Evolutionary conservation across 1,140 invertebrate genomes (phyloP), one percentile per base, ranked within the genome.

Genomic region (Apis laboriosa): DNA sequence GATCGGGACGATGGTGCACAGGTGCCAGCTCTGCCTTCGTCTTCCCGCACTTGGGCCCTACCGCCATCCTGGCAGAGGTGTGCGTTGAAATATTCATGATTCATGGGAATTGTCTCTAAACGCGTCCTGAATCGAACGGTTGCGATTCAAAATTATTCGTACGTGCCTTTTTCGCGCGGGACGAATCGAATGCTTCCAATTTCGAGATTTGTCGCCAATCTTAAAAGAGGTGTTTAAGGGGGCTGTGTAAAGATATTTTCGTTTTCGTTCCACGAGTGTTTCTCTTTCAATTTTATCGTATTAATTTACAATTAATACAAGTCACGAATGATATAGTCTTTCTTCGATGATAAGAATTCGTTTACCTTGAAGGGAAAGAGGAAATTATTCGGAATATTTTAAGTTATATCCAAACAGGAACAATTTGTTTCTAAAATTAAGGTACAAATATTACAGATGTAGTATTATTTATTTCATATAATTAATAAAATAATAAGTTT

Each of bases 31-130:
- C 9, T 17, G 66, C 12, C 17, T 49, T 55, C 24, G 28, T 49
- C n/a, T 49, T 19, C 34, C 12, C 63, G 28, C 68, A 9, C 9
- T 15, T 9, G 5, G 72, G 24, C 15, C 17, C 28, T 34, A 49
- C 17, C 49, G 9, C 28, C 66, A 19, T n/a, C 53, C 0, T 17
- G 53, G 19, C 21, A 5, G 49, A 53, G 56, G 43, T 13, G 24
- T 11, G 4, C 34, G 43, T 21, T 82, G 73, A 82, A 77, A 82
- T 82, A 82, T 82, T 82, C 80, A 82, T 82, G 73, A 82, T 19
- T 8, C 24, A 24, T 24, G 60, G 17, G 80, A 60, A 55, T 82
- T 77, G 73, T 67, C 80, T 80, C 73, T 66, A 77, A 67, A 43
- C 73, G 43, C 73, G 64, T 60, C 60, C 34, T n/a, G 75, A 80